phyloP scores from a whole-genome alignment of 1,140 invertebrate genomes.

The Scaptomyza montana region DNA sequence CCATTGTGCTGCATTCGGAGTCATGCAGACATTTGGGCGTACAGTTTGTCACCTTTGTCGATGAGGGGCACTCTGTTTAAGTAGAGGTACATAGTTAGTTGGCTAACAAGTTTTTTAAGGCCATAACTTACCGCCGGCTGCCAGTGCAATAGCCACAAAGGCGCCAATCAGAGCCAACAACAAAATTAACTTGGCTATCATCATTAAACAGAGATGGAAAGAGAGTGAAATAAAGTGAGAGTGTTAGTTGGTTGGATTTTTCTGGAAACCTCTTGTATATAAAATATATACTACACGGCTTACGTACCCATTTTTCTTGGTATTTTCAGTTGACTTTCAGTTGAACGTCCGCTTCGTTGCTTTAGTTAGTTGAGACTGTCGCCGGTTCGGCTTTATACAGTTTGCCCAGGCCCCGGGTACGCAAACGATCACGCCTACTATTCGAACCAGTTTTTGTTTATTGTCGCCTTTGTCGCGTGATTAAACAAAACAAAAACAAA shows the following conservation, averaged over 20 bases:
- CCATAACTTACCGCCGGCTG: constrained; percentile 66
- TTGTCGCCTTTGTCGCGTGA: constrained; percentile 53
- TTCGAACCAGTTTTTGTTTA: constrained; percentile 60
- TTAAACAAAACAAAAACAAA: constrained; percentile 32
- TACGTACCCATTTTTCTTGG: constrained; percentile 61
- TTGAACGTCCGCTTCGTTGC: constrained; percentile 67
- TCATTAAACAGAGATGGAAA: neutral
- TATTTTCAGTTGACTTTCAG: constrained; percentile 20
- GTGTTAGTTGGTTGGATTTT: neutral
- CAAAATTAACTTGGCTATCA: constrained; percentile 12
- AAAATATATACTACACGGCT: neutral
- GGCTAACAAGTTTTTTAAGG: constrained; percentile 5
- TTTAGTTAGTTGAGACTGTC: constrained; percentile 55
- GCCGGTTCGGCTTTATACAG: constrained; percentile 66
- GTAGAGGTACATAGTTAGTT: neutral
- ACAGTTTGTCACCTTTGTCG: constrained; percentile 87
- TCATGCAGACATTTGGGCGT: constrained; percentile 88
- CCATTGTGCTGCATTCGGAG: constrained; percentile 86
- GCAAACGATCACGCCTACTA: constrained; percentile 40
- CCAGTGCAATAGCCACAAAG: constrained; percentile 53
- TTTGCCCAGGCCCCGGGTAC: constrained; percentile 2
- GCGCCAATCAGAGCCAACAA: constrained; percentile 36
- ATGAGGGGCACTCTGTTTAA: constrained; percentile 85
- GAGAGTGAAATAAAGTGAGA: neutral
- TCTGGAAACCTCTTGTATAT: neutral